A percentile compares a stretch with the other conserved stretches of the same genome.
Evolutionary conservation across 2,888 invertebrate species (phyloP).

Genomic region (Agrotis exclamationis): DNA sequence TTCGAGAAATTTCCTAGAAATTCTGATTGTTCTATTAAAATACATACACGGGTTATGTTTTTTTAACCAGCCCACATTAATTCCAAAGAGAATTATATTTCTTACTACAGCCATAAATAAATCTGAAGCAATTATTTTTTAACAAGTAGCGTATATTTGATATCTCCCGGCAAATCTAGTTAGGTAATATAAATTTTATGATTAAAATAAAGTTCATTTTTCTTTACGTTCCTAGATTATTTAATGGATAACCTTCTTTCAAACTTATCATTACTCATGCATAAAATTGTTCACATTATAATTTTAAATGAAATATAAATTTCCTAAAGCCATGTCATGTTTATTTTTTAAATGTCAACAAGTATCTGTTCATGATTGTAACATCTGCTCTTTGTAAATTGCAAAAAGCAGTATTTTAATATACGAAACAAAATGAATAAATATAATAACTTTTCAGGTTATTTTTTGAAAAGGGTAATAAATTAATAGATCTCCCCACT

Average conservation of each 20-base stretch:
- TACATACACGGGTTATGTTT: conserved; percentile 20
- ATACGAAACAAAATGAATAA: conserved; percentile 9
- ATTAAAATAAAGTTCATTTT: conserved; percentile 13
- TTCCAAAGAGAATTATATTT: conserved; percentile 10
- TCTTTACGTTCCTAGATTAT: neutral
- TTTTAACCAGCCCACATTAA: neutral
- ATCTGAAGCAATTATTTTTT: neutral
- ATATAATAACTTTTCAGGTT: too few species aligned
- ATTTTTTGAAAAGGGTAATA: too few species aligned
- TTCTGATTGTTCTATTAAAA: conserved; percentile 28
- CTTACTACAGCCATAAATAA: too few species aligned
- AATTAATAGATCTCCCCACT: too few species aligned
- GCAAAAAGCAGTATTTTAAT: conserved; percentile 7
- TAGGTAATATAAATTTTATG: neutral
- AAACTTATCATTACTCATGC: neutral
- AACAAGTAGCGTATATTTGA: conserved; percentile 7
- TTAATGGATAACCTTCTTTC: neutral
- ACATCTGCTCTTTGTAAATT: conserved; percentile 40
- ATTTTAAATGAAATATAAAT: conserved; percentile 35
- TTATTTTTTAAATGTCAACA: conserved; percentile 40
- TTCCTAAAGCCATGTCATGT: conserved; percentile 17
- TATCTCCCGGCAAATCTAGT: neutral
- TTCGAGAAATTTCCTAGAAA: conserved; percentile 20
- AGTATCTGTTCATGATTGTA: conserved; percentile 9
- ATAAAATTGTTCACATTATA: conserved; percentile 28